Evolutionary conservation across 2,888 invertebrate genomes (phyloP), one percentile per base, ranked within the genome.

Genomic region (Morpho achilles): DNA sequence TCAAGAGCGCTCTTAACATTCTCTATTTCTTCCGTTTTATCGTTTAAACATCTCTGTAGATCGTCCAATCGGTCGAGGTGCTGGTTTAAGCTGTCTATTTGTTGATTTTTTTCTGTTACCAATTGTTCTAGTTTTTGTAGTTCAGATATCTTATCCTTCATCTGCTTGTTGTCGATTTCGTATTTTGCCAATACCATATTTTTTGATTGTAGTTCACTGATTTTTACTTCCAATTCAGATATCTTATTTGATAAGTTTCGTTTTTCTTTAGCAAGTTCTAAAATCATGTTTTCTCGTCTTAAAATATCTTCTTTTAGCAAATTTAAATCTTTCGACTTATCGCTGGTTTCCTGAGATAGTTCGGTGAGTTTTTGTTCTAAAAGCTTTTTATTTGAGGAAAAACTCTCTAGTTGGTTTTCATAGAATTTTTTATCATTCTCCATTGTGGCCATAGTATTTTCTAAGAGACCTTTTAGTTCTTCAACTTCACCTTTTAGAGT

Each of bases 361-460:
- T 93, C 92, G 0, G 89, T 82, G 10, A 94, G 73, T 70, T 94
- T 91, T 47, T 92, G 85, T 69, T 92, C 91, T 7, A 92, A 80
- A 55, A 91, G 76, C 40, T 77, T 84, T 56, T 93, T 92, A 48
- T 91, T 92, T 0, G 87, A 87, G 1, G 91, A 82, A 61, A 90
- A 87, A 57, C 88, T 82, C 46, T 93, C 92, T 23, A 92, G 71
- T 62, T 93, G 92, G 56, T 87, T 89, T 60, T 91, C 91, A 57
- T 92, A 93, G 66, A 91, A 93, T 59, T 88, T 84, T 63, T 92
- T 92, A 63, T 93, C 92, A 3, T 85, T 86, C 16, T 88, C 84
- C 79, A 92, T 84, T 0, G 91, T 87, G 2, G 86, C 86, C 75
- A 91, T 85, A 0, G 89, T 91, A 51, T 87, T 87, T 66, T 91